Percentiles rank a stretch among this genome's conserved stretches.
These are phyloP conservation scores for Dinocampus coccinellae DNA, from an alignment of 2,888 invertebrate species.

Conservation along the genomic window DNA sequence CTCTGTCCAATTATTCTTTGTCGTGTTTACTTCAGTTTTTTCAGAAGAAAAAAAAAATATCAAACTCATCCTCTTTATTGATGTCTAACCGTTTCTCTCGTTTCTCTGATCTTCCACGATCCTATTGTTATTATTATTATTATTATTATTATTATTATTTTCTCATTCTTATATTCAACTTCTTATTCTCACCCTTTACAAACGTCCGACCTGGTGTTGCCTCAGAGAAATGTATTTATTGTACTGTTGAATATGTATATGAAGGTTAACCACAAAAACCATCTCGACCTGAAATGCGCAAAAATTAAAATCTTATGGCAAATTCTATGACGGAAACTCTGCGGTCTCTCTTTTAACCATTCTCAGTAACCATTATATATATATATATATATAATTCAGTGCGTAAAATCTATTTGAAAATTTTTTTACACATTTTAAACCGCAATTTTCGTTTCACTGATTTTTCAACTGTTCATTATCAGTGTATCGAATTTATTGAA, in stretches of 20 bases:
- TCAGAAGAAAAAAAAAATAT: not conserved
- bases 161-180: not conserved
- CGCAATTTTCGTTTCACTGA: not conserved
- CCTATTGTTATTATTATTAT: not conserved
- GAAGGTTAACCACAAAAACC: not conserved
- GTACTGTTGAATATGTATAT: not conserved
- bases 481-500: not conserved
- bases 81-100: not conserved
- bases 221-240: not conserved
- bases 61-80: slow-evolving; percentile 10
- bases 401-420: not conserved
- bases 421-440: not conserved
- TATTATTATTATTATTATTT: not conserved
- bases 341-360: not conserved
- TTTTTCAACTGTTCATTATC: not conserved
- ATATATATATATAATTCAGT: not conserved
- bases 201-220: not conserved
- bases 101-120: not conserved
- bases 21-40: not conserved
- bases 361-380: too few relatives aligned
- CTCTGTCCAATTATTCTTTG: not conserved
- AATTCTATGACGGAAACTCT: not conserved
- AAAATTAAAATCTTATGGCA: not conserved
- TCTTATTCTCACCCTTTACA: not conserved
- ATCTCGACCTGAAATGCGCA: not conserved